Conservation (phyloP, 2,797 vertebrate species). For the Syndactyla subalaris region DNA sequence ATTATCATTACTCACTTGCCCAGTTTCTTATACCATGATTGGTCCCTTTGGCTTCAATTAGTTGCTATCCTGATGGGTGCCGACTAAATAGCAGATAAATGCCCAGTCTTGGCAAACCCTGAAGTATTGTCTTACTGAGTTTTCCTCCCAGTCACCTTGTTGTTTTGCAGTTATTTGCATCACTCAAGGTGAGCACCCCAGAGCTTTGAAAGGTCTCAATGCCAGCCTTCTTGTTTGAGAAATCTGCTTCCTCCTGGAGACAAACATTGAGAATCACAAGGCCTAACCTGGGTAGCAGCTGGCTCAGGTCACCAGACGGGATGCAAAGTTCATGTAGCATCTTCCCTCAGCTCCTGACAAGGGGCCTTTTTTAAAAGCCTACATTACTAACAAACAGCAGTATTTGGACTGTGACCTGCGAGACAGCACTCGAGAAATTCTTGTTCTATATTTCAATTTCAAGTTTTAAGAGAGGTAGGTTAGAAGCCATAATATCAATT, state of each 20-base stretch:
- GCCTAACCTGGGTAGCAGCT: not conserved
- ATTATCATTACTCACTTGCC: not conserved
- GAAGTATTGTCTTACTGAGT: not conserved
- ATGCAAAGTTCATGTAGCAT: not conserved
- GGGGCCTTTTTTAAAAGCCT: not conserved
- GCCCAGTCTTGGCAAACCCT: not conserved
- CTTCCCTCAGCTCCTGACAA: not conserved
- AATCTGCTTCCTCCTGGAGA: not conserved
- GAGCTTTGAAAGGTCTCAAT: not conserved
- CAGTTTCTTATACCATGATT: not conserved
- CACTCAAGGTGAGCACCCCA: not conserved
- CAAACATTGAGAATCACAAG: fast-evolving
- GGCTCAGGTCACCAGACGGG: not conserved
- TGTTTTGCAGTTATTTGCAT: not conserved
- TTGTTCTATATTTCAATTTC: not conserved
- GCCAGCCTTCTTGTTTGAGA: not conserved
- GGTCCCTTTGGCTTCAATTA: conserved; percentile 57
- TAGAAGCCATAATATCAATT: not conserved
- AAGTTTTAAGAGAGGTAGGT: not conserved
- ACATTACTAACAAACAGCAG: fast-evolving
- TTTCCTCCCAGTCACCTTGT: not conserved
- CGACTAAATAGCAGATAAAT: not conserved
- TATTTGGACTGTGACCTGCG: not conserved
- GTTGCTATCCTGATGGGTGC: conserved; percentile 11
- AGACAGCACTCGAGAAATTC: fast-evolving